Evolutionary conservation across 2,888 invertebrate species (phyloP).

Genomic region (Diarsia mendica): DNA sequence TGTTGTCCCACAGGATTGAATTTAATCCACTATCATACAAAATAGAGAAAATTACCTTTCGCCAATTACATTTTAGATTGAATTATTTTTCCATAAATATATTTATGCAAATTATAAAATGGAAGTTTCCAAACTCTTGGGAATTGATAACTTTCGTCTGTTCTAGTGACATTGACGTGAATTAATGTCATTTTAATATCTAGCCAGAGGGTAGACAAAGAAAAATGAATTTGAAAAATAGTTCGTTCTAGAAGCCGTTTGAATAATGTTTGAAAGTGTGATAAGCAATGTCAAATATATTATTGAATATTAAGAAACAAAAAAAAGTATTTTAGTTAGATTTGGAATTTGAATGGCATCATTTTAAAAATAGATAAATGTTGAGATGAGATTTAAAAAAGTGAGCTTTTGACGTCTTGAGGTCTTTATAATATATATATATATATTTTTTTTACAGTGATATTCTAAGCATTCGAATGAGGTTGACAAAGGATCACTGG

Average conservation of each 20-base stretch:
- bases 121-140: slow-evolving; percentile 51
- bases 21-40: slow-evolving; percentile 7
- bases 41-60: slow-evolving; percentile 25
- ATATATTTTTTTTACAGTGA: too few relatives aligned
- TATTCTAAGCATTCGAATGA: not conserved
- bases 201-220: slow-evolving; percentile 33
- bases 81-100: slow-evolving; percentile 56
- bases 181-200: slow-evolving; percentile 56
- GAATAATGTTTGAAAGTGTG: slow-evolving; percentile 9
- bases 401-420: not conserved
- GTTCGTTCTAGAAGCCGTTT: slow-evolving; percentile 21
- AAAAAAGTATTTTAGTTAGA: not conserved
- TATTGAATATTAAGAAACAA: not conserved
- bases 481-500: not conserved
- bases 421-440: too few relatives aligned
- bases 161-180: slow-evolving; percentile 54
- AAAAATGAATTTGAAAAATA: slow-evolving; percentile 35
- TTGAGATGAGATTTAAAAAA: not conserved
- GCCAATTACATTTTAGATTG: slow-evolving; percentile 44
- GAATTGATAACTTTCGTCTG: slow-evolving; percentile 53
- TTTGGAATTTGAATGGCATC: not conserved
- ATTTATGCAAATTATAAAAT: slow-evolving; percentile 59
- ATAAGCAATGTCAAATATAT: slow-evolving; percentile 3
- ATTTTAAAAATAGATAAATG: not conserved
- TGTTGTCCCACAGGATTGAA: slow-evolving; percentile 21